These are phyloP conservation scores for Mylabris sibirica DNA, from an alignment of 2,888 invertebrate species.

Conservation along the genomic window DNA sequence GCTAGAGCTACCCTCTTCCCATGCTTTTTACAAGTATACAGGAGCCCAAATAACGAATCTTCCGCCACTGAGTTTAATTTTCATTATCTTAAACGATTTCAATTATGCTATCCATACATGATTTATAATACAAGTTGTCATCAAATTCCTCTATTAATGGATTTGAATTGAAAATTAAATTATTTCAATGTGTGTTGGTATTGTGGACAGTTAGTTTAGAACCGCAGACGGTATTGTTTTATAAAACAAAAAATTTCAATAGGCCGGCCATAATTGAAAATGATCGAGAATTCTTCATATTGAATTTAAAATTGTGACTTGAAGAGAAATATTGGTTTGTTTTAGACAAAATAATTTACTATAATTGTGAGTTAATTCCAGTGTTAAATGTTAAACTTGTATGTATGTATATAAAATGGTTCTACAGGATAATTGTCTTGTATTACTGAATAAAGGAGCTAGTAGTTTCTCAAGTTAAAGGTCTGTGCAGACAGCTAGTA, in stretches of 20 bases:
- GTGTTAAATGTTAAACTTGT: conserved; percentile 3
- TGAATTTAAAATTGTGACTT: conserved; percentile 49
- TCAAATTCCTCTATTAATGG: neutral
- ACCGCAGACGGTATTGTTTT: conserved; percentile 52
- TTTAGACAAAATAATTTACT: neutral
- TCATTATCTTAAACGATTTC: conserved; percentile 50
- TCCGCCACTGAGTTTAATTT: no score
- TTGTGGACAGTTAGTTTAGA: conserved; percentile 47
- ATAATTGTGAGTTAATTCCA: neutral
- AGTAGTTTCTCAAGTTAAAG: conserved; percentile 46
- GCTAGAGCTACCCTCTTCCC: no score
- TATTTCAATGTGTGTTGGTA: neutral
- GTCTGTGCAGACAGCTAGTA: conserved; percentile 40
- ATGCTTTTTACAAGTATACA: no score
- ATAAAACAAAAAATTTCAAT: conserved; percentile 54
- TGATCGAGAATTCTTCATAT: conserved; percentile 56
- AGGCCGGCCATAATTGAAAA: conserved; percentile 54
- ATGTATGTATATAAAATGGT: conserved; percentile 30
- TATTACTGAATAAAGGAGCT: conserved; percentile 30
- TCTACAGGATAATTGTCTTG: conserved; percentile 41
- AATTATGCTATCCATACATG: neutral
- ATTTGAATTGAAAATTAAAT: neutral
- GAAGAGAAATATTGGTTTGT: neutral
- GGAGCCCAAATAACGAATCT: no score
- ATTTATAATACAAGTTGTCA: neutral